Base-by-base conservation (phyloP, 1,140 invertebrate genomes). In the Leptopilina clavipes region DNA sequence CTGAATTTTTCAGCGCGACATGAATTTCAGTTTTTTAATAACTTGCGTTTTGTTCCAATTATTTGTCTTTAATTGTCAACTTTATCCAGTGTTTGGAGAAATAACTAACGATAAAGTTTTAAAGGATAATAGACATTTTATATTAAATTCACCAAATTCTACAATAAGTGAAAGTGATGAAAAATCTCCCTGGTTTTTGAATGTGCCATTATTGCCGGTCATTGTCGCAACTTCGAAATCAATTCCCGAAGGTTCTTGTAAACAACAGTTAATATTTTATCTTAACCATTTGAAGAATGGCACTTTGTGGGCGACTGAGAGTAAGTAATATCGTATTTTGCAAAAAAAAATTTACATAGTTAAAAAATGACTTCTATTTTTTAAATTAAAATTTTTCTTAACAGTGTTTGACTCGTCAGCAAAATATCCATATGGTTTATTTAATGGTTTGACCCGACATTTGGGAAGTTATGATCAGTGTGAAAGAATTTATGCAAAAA, bases 391-490 rank as follows among this genome's bases (percentile, higher is more conserved):
- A n/a, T n/a, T n/a, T n/a, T n/a, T n/a, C n/a, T 18, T n/a, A 25
- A 18, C 44, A 85, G 84, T 85, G 84, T 85, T 81, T 31, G 84
- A 85, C 65, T 56, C 84, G 0, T 85, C 84, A 0, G 72, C 75
- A 10, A 84, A 84, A 76, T 81, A 82, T 78, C 75, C 82, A 8
- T 75, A 82, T 74, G 84, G 83, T 18, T 76, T 80, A 12, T 74
- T 86, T 22, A 79, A 82, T 40, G 84, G 84, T 18, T 70, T 81
- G 8, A 84, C 80, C 0, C 75, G 74, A 31, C 83, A 86, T 78
- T 74, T 82, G 10, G 83, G 84, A 14, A 86, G 72, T n/a, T 86
- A 83, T 44, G 84, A 86, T 31, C 83, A 86, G 43, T 86, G 84
- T 74, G 80, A 76, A 44, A 77, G 79, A 45, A 78, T 86, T 45